Conservation (phyloP, 2,113 vertebrate species). For the Lagopus leucura region DNA sequence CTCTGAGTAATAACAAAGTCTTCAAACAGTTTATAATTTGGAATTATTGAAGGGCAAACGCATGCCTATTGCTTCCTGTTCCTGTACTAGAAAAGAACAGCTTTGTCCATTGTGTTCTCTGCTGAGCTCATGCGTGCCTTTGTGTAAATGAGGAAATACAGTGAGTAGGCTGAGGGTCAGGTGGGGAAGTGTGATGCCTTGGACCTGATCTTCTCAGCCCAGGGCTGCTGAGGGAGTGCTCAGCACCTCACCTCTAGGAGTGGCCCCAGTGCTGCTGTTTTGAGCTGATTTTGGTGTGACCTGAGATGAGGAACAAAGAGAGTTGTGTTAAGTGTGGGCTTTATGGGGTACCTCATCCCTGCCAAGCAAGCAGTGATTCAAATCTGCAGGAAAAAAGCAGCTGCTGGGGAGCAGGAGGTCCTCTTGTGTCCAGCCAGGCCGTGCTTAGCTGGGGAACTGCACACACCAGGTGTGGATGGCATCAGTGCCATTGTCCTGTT, state of each 20-base stretch:
- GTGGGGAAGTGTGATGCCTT: not conserved
- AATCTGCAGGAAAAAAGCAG: not conserved
- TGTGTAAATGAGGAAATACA: not conserved
- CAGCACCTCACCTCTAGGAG: too few relatives aligned
- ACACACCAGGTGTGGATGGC: not conserved
- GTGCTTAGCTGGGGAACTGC: not conserved
- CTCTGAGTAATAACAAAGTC: not conserved
- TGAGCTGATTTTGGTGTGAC: not conserved
- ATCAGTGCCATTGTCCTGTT: not conserved
- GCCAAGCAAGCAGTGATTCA: not conserved
- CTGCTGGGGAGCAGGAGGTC: not conserved
- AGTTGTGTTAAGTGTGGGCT: not conserved
- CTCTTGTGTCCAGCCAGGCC: not conserved
- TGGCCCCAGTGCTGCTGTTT: not conserved
- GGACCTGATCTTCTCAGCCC: not conserved
- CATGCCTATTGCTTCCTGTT: not conserved
- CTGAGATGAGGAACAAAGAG: not conserved
- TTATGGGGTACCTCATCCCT: not conserved
- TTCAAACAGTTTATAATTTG: not conserved
- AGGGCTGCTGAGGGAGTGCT: not conserved
- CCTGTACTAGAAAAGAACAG: not conserved
- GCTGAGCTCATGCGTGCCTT: not conserved
- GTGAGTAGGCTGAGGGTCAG: rapidly evolving
- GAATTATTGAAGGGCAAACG: not conserved
- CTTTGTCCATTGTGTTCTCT: not conserved